Evolutionary conservation across 2,888 invertebrate genomes (phyloP).

Genomic region (Nomada lathburiana): DNA sequence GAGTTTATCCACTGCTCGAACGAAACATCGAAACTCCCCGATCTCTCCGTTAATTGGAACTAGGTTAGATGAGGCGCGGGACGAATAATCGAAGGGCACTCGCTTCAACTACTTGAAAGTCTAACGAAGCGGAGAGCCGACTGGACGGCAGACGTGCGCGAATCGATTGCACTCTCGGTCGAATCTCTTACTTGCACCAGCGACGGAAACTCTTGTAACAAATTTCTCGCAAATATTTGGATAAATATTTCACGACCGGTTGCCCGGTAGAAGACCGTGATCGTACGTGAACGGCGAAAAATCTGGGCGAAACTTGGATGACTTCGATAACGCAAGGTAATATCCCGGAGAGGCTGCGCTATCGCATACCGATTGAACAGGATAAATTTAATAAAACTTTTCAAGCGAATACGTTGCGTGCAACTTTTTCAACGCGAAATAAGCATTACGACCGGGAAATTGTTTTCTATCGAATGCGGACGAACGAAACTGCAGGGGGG

Average conservation of each 20-base stretch:
- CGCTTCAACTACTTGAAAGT: slow-evolving; percentile 55
- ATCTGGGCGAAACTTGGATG: no score
- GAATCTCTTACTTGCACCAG: slow-evolving; percentile 17
- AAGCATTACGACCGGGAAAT: no score
- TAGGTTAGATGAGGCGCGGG: slow-evolving; percentile 39
- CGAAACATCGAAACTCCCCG: slow-evolving; percentile 50
- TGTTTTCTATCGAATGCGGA: no score
- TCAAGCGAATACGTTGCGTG: no score
- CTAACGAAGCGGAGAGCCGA: slow-evolving; percentile 57
- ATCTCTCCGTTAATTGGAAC: slow-evolving; percentile 60
- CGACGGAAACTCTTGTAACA: neutral
- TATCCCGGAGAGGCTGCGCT: neutral
- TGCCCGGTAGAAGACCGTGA: no score
- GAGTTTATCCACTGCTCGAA: slow-evolving; percentile 19
- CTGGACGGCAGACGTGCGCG: slow-evolving; percentile 21
- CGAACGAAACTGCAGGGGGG: no score
- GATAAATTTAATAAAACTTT: no score
- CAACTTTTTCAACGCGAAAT: no score
- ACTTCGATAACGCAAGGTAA: no score
- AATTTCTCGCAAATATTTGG: slow-evolving; percentile 37
- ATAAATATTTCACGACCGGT: slow-evolving; percentile 27
- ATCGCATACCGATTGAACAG: neutral
- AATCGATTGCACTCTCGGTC: slow-evolving; percentile 12
- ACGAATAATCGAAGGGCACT: slow-evolving; percentile 61
- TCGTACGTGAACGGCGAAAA: no score